Evolutionary conservation across 2,888 invertebrate species (phyloP).

Genomic region (Brachypalpus laphriformis): DNA sequence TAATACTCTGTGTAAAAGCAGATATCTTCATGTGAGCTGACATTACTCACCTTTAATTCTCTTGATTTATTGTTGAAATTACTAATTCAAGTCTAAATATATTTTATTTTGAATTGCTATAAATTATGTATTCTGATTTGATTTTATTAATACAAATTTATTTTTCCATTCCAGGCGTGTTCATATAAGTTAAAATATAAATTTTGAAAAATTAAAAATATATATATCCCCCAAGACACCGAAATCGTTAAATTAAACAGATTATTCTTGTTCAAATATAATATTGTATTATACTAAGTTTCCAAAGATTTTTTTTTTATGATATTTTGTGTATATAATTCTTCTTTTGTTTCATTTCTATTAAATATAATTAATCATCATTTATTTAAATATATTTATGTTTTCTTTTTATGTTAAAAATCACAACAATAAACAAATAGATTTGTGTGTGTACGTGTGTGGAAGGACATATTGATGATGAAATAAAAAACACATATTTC

Average conservation of each 20-base stretch:
- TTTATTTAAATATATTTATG: conserved; percentile 56
- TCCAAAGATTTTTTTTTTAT: conserved; percentile 44
- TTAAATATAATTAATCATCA: conserved; percentile 62
- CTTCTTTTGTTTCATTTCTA: conserved; percentile 32
- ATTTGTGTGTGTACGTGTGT: conserved; percentile 63
- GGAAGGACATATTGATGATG: conserved; percentile 69
- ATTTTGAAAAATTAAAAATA: not conserved
- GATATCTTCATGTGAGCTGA: conserved; percentile 9
- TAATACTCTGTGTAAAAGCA: too few relatives aligned
- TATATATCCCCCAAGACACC: conserved; percentile 33
- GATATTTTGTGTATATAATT: conserved; percentile 61
- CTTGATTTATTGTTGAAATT: not conserved
- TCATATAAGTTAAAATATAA: conserved; percentile 27
- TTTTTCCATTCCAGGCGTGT: conserved; percentile 60
- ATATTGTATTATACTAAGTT: conserved; percentile 5
- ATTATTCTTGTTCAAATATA: conserved; percentile 4
- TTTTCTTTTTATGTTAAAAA: conserved; percentile 55
- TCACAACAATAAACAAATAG: conserved; percentile 74
- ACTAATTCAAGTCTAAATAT: conserved; percentile 11
- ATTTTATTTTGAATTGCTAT: conserved; percentile 15
- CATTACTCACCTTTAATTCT: not conserved
- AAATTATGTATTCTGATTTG: conserved; percentile 41
- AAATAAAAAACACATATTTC: conserved; percentile 61
- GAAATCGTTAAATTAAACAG: conserved; percentile 28
- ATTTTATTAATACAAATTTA: conserved; percentile 32